Conservation (phyloP, 1,140 invertebrate genomes). For the Oreohelix idahoensis region DNA sequence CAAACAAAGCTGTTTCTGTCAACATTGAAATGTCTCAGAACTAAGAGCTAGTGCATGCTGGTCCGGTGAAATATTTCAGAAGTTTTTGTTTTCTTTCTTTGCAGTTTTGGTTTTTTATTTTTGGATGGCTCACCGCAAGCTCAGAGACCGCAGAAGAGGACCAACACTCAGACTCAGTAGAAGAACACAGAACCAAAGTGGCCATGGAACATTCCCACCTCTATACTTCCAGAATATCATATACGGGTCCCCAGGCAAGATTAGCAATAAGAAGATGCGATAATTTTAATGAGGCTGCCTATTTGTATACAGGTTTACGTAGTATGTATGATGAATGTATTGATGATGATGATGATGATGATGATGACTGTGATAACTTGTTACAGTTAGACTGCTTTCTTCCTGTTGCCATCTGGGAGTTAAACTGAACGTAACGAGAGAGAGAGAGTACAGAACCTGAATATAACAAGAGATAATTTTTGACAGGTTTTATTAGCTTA, state of each 20-base stretch:
- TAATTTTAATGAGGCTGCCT: background rate
- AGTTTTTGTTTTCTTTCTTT: background rate
- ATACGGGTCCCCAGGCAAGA: background rate
- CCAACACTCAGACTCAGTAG: background rate
- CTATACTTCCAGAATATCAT: background rate
- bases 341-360: background rate
- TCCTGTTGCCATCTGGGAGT: no score
- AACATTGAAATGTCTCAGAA: no score
- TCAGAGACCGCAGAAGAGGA: background rate
- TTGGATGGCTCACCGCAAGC: background rate
- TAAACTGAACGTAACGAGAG: no score
- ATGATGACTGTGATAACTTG: background rate
- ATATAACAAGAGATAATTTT: no score
- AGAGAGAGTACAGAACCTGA: no score
- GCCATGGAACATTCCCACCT: background rate
- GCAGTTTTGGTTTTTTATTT: slow-evolving; percentile 6
- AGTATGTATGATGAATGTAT: background rate
- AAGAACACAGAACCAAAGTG: background rate
- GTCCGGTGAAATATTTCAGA: no score
- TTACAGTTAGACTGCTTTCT: no score
- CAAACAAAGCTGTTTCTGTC: no score
- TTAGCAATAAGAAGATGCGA: background rate
- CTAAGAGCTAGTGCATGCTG: no score
- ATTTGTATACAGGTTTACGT: background rate
- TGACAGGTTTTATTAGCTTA: no score